Evolutionary conservation across 1,140 invertebrate species (phyloP).

Genomic region (Brachionus paranguensis): DNA sequence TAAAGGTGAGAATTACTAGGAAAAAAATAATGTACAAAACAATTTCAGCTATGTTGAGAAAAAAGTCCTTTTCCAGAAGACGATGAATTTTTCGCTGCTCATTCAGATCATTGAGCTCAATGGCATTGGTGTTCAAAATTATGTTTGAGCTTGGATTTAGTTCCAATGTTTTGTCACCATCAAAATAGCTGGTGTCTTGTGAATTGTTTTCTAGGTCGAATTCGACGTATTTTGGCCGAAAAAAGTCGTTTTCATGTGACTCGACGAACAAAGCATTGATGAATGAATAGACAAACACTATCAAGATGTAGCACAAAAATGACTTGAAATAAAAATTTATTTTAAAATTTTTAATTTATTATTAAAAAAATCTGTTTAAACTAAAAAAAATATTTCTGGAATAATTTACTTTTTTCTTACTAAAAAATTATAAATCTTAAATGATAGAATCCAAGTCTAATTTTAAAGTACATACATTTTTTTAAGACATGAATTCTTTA

Average conservation of each 20-base stretch:
- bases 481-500: too few species aligned
- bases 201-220: neutral
- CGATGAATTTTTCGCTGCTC: neutral
- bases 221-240: neutral
- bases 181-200: neutral
- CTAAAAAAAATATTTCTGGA: neutral
- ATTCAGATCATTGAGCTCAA: neutral
- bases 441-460: neutral
- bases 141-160: neutral
- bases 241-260: neutral
- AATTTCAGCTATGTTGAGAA: neutral
- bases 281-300: neutral
- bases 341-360: neutral
- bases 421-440: neutral
- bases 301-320: neutral
- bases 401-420: neutral
- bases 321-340: neutral
- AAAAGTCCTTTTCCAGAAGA: neutral
- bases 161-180: neutral
- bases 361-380: neutral
- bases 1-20: neutral
- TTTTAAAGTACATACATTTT: neutral
- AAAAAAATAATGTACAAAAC: slow-evolving; percentile 6
- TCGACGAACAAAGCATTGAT: slow-evolving; percentile 1
- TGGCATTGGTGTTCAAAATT: neutral